Evolutionary conservation across 2,113 vertebrate species (phyloP), one percentile per base, ranked within the genome.

Genomic region (Choloepus hoffmanni): DNA sequence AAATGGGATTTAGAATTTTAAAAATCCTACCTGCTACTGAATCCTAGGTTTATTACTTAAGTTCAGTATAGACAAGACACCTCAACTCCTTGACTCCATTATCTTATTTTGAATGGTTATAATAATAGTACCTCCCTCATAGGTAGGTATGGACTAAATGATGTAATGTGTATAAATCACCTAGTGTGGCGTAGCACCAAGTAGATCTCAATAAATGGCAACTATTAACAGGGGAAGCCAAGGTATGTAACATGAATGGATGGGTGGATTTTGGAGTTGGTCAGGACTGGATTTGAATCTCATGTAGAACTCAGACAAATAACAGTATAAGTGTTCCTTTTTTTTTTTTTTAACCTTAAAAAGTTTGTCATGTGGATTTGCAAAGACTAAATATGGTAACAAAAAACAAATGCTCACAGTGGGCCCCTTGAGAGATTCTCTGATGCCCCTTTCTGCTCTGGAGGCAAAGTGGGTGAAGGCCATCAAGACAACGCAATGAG

Each of bases 321-420:
- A 43, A 89, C 36, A 26, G 26, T 21, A 45, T 89, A n/a, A 14
- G 5, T 43, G 13, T 60, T 67, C 19, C 53, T 89, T 83, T 45
- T 74, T 85, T 48, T 48, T 36, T 45, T 72, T 2, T 12, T 36
- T 85, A 53, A 53, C 0, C 19, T 84, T 24, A 88, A 50, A 62
- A 63, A 36, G 3, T 28, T 87, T 55, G 5, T 23, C 15, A 0
- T 6, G 1, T 72, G 48, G 24, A 81, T 88, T 72, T 58, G n/a
- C 67, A 70, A 90, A 92, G 65, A 94, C 24, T 48, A 60, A 95
- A 55, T 23, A 70, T 50, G n/a, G 65, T 45, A 40, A 62, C 33
- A 65, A 18, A 63, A 58, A 85, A 65, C 28, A 70, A 45, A 53
- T 60, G 53, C 6, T 74, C 79, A 19, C 18, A 6, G 11, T 19